Evolutionary conservation across 2,113 vertebrate genomes (phyloP).

Genomic region (Ascaphus truei): DNA sequence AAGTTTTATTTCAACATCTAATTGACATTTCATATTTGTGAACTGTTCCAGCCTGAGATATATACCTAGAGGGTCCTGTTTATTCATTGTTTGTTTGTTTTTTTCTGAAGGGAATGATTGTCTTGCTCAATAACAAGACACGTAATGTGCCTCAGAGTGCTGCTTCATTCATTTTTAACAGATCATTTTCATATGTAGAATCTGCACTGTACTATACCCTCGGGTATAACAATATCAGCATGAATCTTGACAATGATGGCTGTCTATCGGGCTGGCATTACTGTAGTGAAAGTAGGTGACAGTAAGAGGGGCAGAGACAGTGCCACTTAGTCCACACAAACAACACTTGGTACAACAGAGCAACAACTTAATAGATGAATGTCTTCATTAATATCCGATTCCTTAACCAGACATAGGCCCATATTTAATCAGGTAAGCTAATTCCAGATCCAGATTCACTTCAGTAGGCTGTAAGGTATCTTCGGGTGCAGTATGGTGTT

Average conservation of each 20-base stretch:
- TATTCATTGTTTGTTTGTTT: slow-evolving; percentile 5
- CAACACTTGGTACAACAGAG: too few species aligned
- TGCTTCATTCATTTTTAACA: slow-evolving; percentile 34
- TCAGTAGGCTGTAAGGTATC: too few species aligned
- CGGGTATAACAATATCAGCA: slow-evolving; percentile 12
- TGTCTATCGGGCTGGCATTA: background rate
- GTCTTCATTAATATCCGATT: too few species aligned
- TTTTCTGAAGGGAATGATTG: slow-evolving; percentile 32
- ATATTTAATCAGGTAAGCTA: too few species aligned
- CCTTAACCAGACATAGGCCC: too few species aligned
- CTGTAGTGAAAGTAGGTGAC: background rate
- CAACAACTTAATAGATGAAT: too few species aligned
- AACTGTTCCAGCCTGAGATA: background rate
- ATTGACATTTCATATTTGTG: background rate
- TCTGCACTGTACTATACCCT: slow-evolving; percentile 13
- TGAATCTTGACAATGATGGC: slow-evolving; percentile 11
- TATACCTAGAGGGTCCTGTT: slow-evolving; percentile 16
- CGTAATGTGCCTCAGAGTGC: slow-evolving; percentile 22
- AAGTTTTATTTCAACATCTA: slow-evolving; percentile 14
- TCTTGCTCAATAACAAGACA: slow-evolving; percentile 23
- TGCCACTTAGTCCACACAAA: background rate
- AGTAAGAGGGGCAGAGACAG: background rate
- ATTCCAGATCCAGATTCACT: too few species aligned
- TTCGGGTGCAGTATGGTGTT: too few species aligned
- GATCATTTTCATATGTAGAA: slow-evolving; percentile 20